These are phyloP conservation scores for Disparrhopalites patrizii DNA, from an alignment of 2,888 invertebrate genomes.

Conservation along the genomic window DNA sequence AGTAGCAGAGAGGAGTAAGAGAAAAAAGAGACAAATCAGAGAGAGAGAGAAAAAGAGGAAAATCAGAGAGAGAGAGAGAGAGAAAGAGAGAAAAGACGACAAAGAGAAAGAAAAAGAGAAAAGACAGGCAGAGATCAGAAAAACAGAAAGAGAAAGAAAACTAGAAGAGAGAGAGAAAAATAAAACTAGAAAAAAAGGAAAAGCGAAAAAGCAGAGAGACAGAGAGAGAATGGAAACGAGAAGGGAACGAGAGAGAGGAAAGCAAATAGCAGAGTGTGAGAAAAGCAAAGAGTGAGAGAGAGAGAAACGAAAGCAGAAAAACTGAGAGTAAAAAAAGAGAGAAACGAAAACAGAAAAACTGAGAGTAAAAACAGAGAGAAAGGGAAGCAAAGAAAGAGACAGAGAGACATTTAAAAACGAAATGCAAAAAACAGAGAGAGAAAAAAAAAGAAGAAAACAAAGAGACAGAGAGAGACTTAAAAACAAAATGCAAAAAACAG, in stretches of 20 bases:
- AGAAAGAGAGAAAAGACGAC: not conserved
- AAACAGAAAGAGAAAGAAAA: not conserved
- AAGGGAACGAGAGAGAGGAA: not conserved
- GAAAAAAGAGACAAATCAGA: no score
- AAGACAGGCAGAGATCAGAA: conserved; percentile 1
- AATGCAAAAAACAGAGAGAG: no score
- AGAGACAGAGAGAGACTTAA: not conserved
- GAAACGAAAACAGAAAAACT: no score
- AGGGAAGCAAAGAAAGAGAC: no score
- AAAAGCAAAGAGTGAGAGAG: not conserved
- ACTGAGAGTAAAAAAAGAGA: no score
- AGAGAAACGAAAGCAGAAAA: no score
- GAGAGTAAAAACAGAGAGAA: no score
- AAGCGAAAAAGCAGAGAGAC: not conserved
- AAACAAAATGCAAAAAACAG: not conserved
- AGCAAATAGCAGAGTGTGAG: not conserved
- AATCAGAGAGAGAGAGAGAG: not conserved
- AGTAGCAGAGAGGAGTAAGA: no score
- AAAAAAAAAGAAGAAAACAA: not conserved
- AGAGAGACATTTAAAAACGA: no score
- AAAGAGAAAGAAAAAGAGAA: not conserved
- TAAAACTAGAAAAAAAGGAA: no score
- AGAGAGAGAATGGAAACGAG: not conserved
- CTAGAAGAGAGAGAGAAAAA: not conserved
- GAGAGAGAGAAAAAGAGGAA: no score